Evolutionary conservation across 2,888 invertebrate species (phyloP).

Genomic region (Matsumyia berberina): DNA sequence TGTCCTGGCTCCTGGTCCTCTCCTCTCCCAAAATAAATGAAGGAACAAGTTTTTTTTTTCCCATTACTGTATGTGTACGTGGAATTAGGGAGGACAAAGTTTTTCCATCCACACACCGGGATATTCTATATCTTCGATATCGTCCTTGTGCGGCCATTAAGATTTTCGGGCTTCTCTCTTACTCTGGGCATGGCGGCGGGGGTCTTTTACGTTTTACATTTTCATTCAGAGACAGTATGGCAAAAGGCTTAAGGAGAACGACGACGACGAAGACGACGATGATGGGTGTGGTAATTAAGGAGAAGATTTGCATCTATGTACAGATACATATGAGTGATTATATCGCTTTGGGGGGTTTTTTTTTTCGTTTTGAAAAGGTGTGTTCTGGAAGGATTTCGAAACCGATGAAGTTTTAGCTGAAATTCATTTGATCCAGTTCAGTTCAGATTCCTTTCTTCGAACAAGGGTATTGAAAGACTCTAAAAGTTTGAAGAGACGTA

Average conservation of each 20-base stretch:
- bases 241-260: slow-evolving; percentile 37
- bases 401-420: too few relatives aligned
- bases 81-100: slow-evolving; percentile 7
- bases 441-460: too few relatives aligned
- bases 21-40: slow-evolving; percentile 11
- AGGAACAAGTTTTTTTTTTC: slow-evolving; percentile 10
- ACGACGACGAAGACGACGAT: too few relatives aligned
- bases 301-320: slow-evolving; percentile 3
- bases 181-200: neutral
- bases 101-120: neutral
- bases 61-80: slow-evolving; percentile 16
- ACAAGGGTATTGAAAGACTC: too few relatives aligned
- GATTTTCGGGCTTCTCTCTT: slow-evolving; percentile 9
- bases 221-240: slow-evolving; percentile 52
- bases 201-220: slow-evolving; percentile 36
- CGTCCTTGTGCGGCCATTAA: slow-evolving; percentile 39
- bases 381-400: too few relatives aligned
- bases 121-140: slow-evolving; percentile 5
- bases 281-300: slow-evolving; percentile 68
- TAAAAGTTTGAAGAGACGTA: too few relatives aligned
- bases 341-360: neutral
- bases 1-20: slow-evolving; percentile 1
- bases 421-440: too few relatives aligned
- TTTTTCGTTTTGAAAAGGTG: too few relatives aligned
- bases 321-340: neutral